Evolutionary conservation across 2,888 invertebrate genomes (phyloP).

Genomic region (Lithophane semibrunnea): DNA sequence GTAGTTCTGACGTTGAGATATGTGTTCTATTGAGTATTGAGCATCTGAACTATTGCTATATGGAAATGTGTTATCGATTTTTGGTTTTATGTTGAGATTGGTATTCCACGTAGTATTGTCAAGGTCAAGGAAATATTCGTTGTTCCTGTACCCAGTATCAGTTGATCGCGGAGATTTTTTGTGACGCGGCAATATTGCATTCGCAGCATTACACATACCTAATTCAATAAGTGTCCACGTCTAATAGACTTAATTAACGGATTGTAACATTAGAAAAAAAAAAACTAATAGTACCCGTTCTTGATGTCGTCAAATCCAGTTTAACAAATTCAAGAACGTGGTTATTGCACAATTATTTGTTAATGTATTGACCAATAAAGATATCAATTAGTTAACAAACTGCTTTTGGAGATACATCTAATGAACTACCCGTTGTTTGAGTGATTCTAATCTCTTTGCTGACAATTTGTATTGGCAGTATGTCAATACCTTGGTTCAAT

Average conservation of each 20-base stretch:
- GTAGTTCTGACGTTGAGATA: slow-evolving; percentile 65
- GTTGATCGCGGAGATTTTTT: slow-evolving; percentile 39
- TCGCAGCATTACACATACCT: slow-evolving; percentile 18
- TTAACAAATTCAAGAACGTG: neutral
- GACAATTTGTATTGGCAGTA: slow-evolving; percentile 28
- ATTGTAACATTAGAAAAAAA: slow-evolving; percentile 4
- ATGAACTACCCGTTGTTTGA: neutral
- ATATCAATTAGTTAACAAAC: neutral
- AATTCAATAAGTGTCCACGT: slow-evolving; percentile 32
- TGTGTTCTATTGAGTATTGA: slow-evolving; percentile 14
- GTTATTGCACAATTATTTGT: slow-evolving; percentile 53
- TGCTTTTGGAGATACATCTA: neutral
- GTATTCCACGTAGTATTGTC: slow-evolving; percentile 45
- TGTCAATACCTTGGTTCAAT: slow-evolving; percentile 21
- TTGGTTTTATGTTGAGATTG: neutral
- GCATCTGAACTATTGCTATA: slow-evolving; percentile 13
- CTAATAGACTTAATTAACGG: slow-evolving; percentile 28
- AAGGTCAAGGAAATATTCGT: slow-evolving; percentile 60
- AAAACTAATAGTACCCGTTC: slow-evolving; percentile 5
- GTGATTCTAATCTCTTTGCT: neutral
- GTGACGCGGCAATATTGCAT: slow-evolving; percentile 61
- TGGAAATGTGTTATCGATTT: slow-evolving; percentile 40
- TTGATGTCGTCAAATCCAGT: slow-evolving; percentile 15
- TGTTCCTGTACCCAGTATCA: slow-evolving; percentile 39
- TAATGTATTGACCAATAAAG: slow-evolving; percentile 25